phyloP scores from a whole-genome alignment of 1,140 invertebrate species.

The Bombus sylvicola region DNA sequence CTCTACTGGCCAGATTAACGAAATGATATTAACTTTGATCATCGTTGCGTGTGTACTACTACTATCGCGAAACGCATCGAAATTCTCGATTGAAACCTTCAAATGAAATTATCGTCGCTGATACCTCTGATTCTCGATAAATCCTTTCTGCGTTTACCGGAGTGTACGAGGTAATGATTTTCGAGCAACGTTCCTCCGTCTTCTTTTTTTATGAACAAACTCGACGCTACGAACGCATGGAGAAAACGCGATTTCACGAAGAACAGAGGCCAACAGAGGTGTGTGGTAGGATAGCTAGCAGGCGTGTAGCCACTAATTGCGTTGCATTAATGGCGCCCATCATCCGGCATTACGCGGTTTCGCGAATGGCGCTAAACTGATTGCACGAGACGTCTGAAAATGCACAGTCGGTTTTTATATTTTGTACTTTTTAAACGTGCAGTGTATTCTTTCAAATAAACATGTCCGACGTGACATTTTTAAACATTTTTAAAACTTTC shows the following conservation, averaged over 20 bases:
- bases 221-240: background rate
- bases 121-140: background rate
- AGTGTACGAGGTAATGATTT: background rate
- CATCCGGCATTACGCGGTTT: constrained; percentile 49
- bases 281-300: constrained; percentile 17
- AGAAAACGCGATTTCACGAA: constrained; percentile 45
- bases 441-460: no score
- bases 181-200: background rate
- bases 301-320: constrained; percentile 59
- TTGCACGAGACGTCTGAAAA: constrained; percentile 30
- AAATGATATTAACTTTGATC: constrained; percentile 51
- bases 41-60: background rate
- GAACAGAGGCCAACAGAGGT: constrained; percentile 36
- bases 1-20: constrained; percentile 29
- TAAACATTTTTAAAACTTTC: no score
- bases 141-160: background rate
- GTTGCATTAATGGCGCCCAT: constrained; percentile 58
- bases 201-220: background rate
- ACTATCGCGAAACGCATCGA: background rate
- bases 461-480: no score
- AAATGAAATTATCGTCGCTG: constrained; percentile 45
- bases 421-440: no score
- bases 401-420: no score
- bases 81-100: background rate
- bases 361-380: constrained; percentile 28